Conservation (phyloP, 2,113 vertebrate species). For the Meleagris gallopavo region DNA sequence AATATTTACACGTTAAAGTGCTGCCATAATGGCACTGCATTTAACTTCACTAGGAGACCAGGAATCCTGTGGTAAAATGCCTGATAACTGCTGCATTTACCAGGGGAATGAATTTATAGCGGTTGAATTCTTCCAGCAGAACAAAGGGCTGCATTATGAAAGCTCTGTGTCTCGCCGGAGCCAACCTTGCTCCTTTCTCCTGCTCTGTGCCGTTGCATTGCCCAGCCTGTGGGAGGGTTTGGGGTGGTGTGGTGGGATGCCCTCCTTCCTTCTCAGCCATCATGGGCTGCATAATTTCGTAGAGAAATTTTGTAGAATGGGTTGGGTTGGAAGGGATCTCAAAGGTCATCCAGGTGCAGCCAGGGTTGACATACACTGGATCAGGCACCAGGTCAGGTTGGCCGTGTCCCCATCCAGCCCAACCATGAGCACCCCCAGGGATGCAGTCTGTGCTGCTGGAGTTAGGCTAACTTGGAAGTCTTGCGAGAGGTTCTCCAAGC, state of each 20-base stretch:
- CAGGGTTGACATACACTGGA: too few relatives aligned
- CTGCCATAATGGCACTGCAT: constrained; percentile 73
- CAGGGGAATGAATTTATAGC: constrained; percentile 69
- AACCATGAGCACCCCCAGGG: too few relatives aligned
- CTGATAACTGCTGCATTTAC: constrained; percentile 74
- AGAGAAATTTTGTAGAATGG: too few relatives aligned
- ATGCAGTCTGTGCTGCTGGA: too few relatives aligned
- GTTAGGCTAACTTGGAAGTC: too few relatives aligned
- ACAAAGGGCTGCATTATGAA: constrained; percentile 66
- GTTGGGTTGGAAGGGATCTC: too few relatives aligned
- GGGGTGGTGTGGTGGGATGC: neutral
- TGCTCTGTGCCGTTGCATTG: neutral
- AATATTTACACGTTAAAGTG: constrained; percentile 77
- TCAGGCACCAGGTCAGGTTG: too few relatives aligned
- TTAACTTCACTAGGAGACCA: constrained; percentile 75
- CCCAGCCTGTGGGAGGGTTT: neutral
- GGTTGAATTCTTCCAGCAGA: constrained; percentile 64
- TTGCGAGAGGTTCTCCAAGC: too few relatives aligned
- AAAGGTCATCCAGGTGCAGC: too few relatives aligned
- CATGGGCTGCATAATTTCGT: neutral
- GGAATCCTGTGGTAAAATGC: constrained; percentile 72
- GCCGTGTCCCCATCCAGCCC: too few relatives aligned
- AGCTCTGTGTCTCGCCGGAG: constrained; percentile 53
- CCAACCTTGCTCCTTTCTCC: constrained; percentile 4
- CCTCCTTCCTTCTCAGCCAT: neutral